Base-by-base conservation (phyloP, 2,797 vertebrate genomes). In the Bradypodion pumilum region DNA sequence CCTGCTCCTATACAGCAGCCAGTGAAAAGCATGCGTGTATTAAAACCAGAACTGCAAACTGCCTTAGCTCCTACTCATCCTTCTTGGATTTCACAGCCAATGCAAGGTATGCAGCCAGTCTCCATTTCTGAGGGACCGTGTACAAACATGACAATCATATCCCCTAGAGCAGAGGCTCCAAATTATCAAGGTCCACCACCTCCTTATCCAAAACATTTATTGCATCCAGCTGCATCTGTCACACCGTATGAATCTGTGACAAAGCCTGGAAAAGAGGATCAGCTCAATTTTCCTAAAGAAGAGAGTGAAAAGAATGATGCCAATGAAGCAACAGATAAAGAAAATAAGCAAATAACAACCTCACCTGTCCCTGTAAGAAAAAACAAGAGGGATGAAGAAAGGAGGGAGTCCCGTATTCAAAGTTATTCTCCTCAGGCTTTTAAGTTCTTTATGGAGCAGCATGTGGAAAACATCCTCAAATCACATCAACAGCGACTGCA, bases 401-500 rank as follows among this genome's bases (percentile, higher is more conserved):
- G 97, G 9, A 95, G 98, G 60, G 98, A 99, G 88, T 97, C 96
- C 84, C 95, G 98, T n/a, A 95, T 99, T 66, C 97, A 98, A 1
- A 96, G 97, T 82, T 99, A 99, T 63, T 99, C 99, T 8, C 98
- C 98, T 1, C 98, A 99, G 92, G 99, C 99, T 40, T 99, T 99
- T 92, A 99, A 99, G 93, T 99, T 99, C 94, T 99, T 98, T 85
- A 99, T 99, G 99, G 99, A 99, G 87, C 99, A 99, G 66, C 99
- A 99, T 0, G 98, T 99, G 86, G 99, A 99, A 94, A 99, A 99
- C 87, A 97, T 99, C 89, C 96, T 99, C 0, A 99, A 99, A 93
- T 99, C 98, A 89, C 98, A 99, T 86, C 98, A 99, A 90, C 97
- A 97, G 91, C 96, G 99, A 81, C 96, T 98, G 44, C 96, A 98